Evolutionary conservation across 1,140 invertebrate genomes (phyloP).

Genomic region (Psilanteris sp.): DNA sequence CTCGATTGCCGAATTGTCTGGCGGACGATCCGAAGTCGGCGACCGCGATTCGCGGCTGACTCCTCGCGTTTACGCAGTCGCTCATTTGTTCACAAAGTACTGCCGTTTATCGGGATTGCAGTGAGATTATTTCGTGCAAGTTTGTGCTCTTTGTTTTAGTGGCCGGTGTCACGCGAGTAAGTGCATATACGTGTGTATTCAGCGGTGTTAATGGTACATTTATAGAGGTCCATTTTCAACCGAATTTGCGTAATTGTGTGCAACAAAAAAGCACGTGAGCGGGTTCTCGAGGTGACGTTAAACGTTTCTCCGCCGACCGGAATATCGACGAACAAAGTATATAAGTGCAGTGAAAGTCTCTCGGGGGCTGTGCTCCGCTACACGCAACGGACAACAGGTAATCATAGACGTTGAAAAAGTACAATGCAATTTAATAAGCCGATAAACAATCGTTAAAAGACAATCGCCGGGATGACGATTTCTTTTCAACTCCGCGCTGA

Average conservation of each 20-base stretch:
- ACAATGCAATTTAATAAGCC: neutral
- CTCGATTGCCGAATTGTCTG: too few species aligned
- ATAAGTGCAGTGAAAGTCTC: conserved; percentile 55
- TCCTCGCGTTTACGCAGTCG: too few species aligned
- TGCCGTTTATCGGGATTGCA: too few species aligned
- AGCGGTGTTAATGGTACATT: neutral
- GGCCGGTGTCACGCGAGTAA: neutral
- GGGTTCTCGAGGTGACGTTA: conserved; percentile 30
- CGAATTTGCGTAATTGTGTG: conserved; percentile 13
- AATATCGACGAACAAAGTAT: conserved; percentile 37
- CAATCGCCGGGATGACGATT: neutral
- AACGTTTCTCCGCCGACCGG: conserved; percentile 29
- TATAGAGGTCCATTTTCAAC: neutral
- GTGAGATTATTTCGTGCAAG: neutral
- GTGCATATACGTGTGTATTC: conserved; percentile 18
- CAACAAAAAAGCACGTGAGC: conserved; percentile 7
- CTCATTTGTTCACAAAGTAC: too few species aligned
- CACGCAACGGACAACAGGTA: conserved; percentile 68
- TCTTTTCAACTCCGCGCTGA: too few species aligned
- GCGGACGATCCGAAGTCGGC: too few species aligned
- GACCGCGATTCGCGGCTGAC: too few species aligned
- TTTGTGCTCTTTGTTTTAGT: conserved; percentile 33
- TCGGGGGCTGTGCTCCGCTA: conserved; percentile 41
- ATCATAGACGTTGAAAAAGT: conserved; percentile 24
- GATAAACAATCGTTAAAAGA: neutral